Base-by-base conservation (phyloP, 1,140 invertebrate genomes). In the Bombus fervidus region DNA sequence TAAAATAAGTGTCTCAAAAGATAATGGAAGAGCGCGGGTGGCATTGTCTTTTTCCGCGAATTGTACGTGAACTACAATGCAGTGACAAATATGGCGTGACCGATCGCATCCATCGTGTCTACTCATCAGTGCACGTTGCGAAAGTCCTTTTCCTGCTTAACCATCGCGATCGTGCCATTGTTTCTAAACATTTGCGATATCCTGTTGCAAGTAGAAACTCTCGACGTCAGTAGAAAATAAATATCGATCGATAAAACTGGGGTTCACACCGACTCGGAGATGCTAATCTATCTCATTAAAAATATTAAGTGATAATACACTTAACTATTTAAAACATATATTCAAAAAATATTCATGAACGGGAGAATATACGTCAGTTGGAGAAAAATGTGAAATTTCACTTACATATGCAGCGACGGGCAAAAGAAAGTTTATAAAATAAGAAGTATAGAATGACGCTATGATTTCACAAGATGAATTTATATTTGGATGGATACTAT, bases 131-230 rank as follows among this genome's bases (percentile, higher is more conserved):
- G 22, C 37, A 28, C 41, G 31, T 79, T 79, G 31, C 47, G 31
- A 78, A 84, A 71, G n/a, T 71, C 71, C 39, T 41, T 71, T 64
- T 79, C 31, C 82, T 79, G 75, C 62, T 79, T 43, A 34, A 74
- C 22, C 4, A 57, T 53, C 28, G 72, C 31, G 39, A 73, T 53
- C 47, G 37, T 74, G 57, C n/a, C 74, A 62, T 79, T 79, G 37
- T 71, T 72, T 47, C 59, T 15, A 79, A 84, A 59, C 75, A 71
- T 84, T 62, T 31, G 75, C 25, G n/a, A 71, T 59, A 69, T 78
- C n/a, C 34, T 77, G 25, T 37, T 83, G 31, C 43, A 13, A 53
- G 31, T 39, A 22, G 3, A 53, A 53, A 53, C 18, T 25, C 62
- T 53, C 64, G 13, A 72, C 34, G 34, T 57, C 22, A 22, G 12